Conservation (phyloP, 1,140 invertebrate species). For the Drosophila arawakana region DNA sequence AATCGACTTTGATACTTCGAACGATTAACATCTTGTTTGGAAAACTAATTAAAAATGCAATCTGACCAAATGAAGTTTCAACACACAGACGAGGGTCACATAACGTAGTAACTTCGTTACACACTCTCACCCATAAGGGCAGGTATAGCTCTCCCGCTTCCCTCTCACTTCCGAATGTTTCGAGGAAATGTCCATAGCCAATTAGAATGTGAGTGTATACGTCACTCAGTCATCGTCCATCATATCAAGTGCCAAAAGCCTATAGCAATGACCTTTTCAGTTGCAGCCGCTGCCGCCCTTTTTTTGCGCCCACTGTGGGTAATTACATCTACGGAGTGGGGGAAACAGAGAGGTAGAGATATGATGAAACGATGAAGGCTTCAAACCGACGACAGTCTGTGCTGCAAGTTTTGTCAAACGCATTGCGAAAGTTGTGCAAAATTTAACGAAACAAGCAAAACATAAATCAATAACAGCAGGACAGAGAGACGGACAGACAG, state of each 20-base stretch:
- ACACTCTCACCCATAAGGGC: neutral
- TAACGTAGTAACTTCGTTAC: slow-evolving; percentile 10
- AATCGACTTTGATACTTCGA: too few relatives aligned
- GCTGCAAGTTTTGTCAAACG: slow-evolving; percentile 70
- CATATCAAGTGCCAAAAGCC: slow-evolving; percentile 39
- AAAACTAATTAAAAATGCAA: slow-evolving; percentile 52
- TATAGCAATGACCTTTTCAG: slow-evolving; percentile 26
- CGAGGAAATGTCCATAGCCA: slow-evolving; percentile 49
- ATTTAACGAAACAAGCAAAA: slow-evolving; percentile 56
- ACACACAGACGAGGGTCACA: slow-evolving; percentile 9
- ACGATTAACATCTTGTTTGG: slow-evolving; percentile 1
- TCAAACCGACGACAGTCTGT: slow-evolving; percentile 27
- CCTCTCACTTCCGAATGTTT: neutral
- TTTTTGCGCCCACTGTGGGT: slow-evolving; percentile 58
- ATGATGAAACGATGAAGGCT: slow-evolving; percentile 11
- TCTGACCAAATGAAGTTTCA: slow-evolving; percentile 40
- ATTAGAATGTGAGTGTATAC: slow-evolving; percentile 66
- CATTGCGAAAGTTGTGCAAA: slow-evolving; percentile 69
- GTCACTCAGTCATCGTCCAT: slow-evolving; percentile 38
- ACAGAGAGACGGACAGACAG: slow-evolving; percentile 21
- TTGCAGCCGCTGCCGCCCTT: slow-evolving; percentile 35
- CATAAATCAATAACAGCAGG: slow-evolving; percentile 69
- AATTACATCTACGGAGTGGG: slow-evolving; percentile 64
- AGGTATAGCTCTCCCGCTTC: neutral
- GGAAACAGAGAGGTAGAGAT: neutral